Evolutionary conservation across 2,888 invertebrate species (phyloP).

Genomic region (Apodemia mormo): DNA sequence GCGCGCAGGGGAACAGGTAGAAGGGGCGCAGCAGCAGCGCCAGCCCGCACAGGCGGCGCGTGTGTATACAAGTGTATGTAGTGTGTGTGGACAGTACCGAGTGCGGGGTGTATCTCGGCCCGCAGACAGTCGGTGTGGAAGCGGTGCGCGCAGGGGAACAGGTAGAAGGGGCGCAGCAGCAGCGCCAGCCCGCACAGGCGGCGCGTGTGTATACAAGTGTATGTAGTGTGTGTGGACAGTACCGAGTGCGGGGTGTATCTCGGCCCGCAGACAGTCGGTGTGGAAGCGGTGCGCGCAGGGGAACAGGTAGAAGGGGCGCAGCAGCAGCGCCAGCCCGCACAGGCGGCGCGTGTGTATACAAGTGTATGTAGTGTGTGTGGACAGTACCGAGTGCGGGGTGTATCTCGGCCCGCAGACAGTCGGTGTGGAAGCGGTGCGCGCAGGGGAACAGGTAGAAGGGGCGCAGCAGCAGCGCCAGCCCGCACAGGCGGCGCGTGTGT

Average conservation of each 20-base stretch:
- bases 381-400: constrained; percentile 84
- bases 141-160: constrained; percentile 97
- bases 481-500: constrained; percentile 93
- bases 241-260: constrained; percentile 87
- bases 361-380: no score
- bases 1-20: constrained; percentile 97
- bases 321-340: constrained; percentile 90
- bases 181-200: constrained; percentile 91
- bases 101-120: constrained; percentile 86
- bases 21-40: constrained; percentile 93
- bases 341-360: constrained; percentile 91
- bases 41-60: constrained; percentile 91
- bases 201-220: no score
- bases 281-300: constrained; percentile 98
- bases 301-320: constrained; percentile 96
- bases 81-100: constrained; percentile 80
- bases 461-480: constrained; percentile 88
- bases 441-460: constrained; percentile 98
- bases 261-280: constrained; percentile 92
- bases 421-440: constrained; percentile 95
- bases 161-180: constrained; percentile 93
- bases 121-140: constrained; percentile 97
- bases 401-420: constrained; percentile 92
- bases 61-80: no score
- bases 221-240: no score